phyloP scores from a whole-genome alignment of 1,140 invertebrate species.

The Drosophila dunni region DNA sequence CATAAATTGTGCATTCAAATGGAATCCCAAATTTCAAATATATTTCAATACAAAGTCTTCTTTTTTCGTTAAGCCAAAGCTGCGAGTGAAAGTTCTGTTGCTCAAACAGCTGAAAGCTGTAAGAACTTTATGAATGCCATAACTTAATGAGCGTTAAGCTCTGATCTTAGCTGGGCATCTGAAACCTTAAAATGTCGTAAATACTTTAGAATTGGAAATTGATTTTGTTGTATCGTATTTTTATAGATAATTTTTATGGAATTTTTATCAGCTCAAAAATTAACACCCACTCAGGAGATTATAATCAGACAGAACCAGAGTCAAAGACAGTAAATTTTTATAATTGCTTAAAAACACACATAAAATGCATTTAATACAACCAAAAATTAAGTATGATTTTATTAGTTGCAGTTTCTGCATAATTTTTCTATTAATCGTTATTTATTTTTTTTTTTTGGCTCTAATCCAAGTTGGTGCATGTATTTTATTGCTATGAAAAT shows the following conservation, averaged over 20 bases:
- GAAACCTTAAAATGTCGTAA: constrained; percentile 31
- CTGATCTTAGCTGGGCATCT: constrained; percentile 1
- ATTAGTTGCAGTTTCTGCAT: neutral
- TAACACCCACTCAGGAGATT: neutral
- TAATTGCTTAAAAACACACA: neutral
- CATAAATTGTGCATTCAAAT: constrained; percentile 57
- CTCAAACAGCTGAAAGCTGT: neutral
- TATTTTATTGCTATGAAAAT: constrained; percentile 30
- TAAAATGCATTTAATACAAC: neutral
- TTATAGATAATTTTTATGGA: neutral
- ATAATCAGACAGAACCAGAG: neutral
- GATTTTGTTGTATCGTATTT: constrained; percentile 11
- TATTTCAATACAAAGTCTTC: constrained; percentile 3
- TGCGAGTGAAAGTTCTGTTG: constrained; percentile 40
- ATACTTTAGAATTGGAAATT: constrained; percentile 27
- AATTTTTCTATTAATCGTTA: neutral
- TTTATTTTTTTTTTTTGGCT: constrained; percentile 3
- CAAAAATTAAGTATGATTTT: no score
- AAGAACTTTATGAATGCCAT: constrained; percentile 40
- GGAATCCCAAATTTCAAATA: constrained; percentile 3
- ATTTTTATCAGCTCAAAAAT: neutral
- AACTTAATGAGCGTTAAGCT: constrained; percentile 43
- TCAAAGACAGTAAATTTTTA: neutral
- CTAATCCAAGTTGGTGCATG: constrained; percentile 20
- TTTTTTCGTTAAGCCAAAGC: neutral